These are phyloP conservation scores for Psophia crepitans DNA, from an alignment of 2,113 vertebrate species.

Conservation along the genomic window DNA sequence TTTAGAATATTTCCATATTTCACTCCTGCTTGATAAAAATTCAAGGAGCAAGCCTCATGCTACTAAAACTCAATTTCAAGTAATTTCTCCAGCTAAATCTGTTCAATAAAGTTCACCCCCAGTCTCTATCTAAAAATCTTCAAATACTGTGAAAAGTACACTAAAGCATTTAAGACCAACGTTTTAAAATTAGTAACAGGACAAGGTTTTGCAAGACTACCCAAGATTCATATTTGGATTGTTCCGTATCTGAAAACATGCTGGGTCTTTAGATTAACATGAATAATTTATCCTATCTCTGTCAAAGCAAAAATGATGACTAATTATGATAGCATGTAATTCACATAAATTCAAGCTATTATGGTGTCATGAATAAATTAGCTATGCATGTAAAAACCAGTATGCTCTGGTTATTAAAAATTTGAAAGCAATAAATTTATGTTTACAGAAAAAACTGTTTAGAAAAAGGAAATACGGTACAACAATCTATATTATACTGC, in stretches of 20 bases:
- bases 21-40: neutral
- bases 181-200: no score
- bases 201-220: neutral
- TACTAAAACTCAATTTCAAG: neutral
- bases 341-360: neutral
- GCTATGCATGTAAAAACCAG: neutral
- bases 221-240: neutral
- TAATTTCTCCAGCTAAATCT: neutral
- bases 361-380: neutral
- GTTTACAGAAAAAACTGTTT: neutral
- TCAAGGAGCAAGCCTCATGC: neutral
- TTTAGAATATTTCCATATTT: neutral
- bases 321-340: neutral
- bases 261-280: neutral
- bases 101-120: neutral
- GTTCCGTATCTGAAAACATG: neutral
- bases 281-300: conserved; percentile 13
- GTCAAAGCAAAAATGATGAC: neutral
- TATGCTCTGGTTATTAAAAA: neutral
- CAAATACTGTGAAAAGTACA: neutral
- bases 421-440: neutral
- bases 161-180: neutral
- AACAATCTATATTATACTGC: neutral
- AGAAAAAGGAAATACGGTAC: neutral
- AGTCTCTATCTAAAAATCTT: neutral